Percentiles rank a stretch among this genome's conserved stretches.
Evolutionary conservation across 2,888 invertebrate species (phyloP).

Genomic region (Megaustenia siamemsis): DNA sequence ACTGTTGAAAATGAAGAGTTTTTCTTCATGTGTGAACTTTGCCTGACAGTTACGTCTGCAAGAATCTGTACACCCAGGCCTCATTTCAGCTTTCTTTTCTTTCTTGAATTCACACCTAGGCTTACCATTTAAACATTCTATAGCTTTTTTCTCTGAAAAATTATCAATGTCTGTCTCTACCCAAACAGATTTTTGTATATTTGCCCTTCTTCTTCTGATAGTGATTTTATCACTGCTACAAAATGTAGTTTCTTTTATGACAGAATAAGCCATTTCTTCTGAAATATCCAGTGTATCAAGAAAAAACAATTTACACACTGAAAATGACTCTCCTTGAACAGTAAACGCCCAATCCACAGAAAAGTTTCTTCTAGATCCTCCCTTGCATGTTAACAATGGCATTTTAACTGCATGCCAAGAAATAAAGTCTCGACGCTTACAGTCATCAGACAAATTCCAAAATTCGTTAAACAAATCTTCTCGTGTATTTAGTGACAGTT

Average conservation of each 20-base stretch:
- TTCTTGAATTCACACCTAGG: not conserved
- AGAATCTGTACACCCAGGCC: conserved; percentile 20
- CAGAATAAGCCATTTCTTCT: conserved; percentile 36
- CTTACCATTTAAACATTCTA: not conserved
- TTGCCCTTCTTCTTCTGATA: not conserved
- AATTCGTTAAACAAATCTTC: conserved; percentile 37
- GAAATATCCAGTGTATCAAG: conserved; percentile 30
- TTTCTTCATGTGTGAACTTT: conserved; percentile 28
- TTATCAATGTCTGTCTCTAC: conserved; percentile 40
- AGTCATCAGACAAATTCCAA: conserved; percentile 21
- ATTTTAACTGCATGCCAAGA: conserved; percentile 41
- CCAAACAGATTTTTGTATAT: not conserved
- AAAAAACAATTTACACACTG: conserved; percentile 35
- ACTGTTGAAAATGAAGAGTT: conserved; percentile 18
- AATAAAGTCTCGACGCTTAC: conserved; percentile 10
- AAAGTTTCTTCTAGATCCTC: conserved; percentile 23
- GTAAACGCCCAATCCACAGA: conserved; percentile 45
- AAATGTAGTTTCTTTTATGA: conserved; percentile 1
- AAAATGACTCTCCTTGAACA: conserved; percentile 8
- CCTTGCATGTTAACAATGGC: not conserved
- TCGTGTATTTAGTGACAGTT: conserved; percentile 17
- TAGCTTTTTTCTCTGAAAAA: conserved; percentile 6
- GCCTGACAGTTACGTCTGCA: conserved; percentile 30
- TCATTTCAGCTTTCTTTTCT: conserved; percentile 19
- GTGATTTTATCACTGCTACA: not conserved